A percentile compares a stretch with the other conserved stretches of the same genome.
These are phyloP conservation scores for Holacanthus passer DNA, from an alignment of 2,113 vertebrate species.

Conservation along the genomic window DNA sequence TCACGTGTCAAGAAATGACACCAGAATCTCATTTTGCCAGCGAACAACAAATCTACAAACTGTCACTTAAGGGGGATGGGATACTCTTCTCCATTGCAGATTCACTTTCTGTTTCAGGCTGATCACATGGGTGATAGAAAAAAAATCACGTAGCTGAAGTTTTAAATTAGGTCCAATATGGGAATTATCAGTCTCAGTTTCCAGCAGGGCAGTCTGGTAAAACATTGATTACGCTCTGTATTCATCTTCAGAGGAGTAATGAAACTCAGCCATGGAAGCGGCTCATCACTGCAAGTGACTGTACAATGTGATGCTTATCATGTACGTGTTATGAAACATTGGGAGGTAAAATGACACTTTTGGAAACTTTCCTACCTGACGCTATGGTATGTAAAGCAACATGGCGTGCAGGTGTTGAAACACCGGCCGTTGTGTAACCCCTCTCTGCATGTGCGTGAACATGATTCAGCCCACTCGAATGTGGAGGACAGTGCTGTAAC, in stretches of 20 bases:
- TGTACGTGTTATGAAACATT: not conserved
- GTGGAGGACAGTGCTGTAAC: constrained; percentile 31
- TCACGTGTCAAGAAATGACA: not conserved
- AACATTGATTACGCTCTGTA: constrained; percentile 4
- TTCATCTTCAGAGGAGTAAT: constrained; percentile 5
- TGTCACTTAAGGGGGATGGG: not conserved
- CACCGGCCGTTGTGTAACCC: constrained; percentile 22
- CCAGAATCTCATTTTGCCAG: not conserved
- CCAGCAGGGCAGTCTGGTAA: not conserved
- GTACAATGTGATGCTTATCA: constrained; percentile 5
- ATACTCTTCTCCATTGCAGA: not conserved
- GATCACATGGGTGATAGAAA: not conserved
- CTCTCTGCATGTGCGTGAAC: constrained; percentile 11
- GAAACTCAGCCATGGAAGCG: constrained; percentile 7
- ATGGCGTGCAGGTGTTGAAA: constrained; percentile 31
- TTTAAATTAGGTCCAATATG: constrained; percentile 30
- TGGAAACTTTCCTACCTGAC: constrained; percentile 3
- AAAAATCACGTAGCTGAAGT: not conserved
- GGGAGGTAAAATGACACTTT: constrained; percentile 8
- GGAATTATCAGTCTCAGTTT: constrained; percentile 18
- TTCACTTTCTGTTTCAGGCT: not conserved
- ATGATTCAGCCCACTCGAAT: constrained; percentile 44
- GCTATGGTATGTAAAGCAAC: constrained; percentile 4
- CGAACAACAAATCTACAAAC: not conserved
- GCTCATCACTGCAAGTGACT: constrained; percentile 12